Evolutionary conservation across 2,888 invertebrate genomes (phyloP), one percentile per base, ranked within the genome.

Genomic region (Copidosoma aretas): DNA sequence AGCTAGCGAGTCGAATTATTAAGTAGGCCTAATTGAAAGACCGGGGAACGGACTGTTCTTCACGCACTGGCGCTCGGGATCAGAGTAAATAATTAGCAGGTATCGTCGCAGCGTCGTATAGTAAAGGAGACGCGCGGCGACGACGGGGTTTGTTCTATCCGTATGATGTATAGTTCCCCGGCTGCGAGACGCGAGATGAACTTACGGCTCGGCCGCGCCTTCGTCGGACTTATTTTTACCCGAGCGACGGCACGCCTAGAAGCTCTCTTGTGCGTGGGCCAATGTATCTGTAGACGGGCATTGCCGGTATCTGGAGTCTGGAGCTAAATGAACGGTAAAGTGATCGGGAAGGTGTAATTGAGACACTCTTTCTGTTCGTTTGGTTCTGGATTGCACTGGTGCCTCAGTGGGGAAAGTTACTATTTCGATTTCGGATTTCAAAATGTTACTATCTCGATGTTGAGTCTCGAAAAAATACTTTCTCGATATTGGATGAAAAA

Each of bases 201-300:
- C 68, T 73, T 71, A 72, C 72, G 68, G 57, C 60, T 59, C 43
- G 14, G 68, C 74, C 72, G 69, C 74, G 60, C 74, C 74, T 74
- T 71, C 61, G 4, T 15, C 49, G 49, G 17, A 69, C 71, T 71
- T 71, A 73, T 71, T 75, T 75, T 75, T 73, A 72, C 68, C 73
- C 65, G 21, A 24, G 58, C 19, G 32, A 8, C n/a, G 70, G 70
- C 72, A 69, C 74, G 71, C 74, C 73, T 73, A 69, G n/a, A n/a
- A n/a, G n/a, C n/a, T n/a, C n/a, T n/a, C 64, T 52, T 54, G 60
- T 51, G 19, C 10, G 60, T 51, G 19, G 4, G 25, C 24, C 12
- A 54, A 17, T 54, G 25, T 22, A 39, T 58, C n/a, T n/a, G n/a
- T n/a, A n/a, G n/a, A n/a, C n/a, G n/a, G n/a, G n/a, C n/a, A n/a